Percentiles rank a stretch among this genome's conserved stretches.
phyloP scores from a whole-genome alignment of 2,888 invertebrate species.

The Hesperia comma region DNA sequence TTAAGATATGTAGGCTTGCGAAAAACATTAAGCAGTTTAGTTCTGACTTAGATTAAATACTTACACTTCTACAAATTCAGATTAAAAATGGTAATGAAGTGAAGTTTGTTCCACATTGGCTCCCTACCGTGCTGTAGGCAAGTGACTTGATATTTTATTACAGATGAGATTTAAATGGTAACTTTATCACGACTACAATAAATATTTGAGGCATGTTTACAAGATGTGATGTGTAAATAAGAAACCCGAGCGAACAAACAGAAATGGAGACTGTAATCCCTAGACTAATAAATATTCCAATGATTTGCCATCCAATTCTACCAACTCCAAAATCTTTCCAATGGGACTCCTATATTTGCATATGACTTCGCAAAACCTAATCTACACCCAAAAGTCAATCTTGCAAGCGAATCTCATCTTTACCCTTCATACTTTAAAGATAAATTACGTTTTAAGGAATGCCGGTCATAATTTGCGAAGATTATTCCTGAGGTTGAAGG shows the following conservation, averaged over 20 bases:
- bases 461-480: conserved; percentile 21
- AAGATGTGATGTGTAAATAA: conserved; percentile 50
- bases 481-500: conserved; percentile 53
- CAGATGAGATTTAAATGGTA: no score
- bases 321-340: conserved; percentile 72
- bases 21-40: no score
- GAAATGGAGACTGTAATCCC: conserved; percentile 59
- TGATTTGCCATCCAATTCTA: conserved; percentile 75
- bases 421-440: conserved; percentile 1
- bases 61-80: no score
- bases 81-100: no score
- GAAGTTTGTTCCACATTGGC: no score
- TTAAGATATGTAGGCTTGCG: no score
- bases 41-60: no score
- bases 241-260: conserved; percentile 52
- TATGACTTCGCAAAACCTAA: conserved; percentile 52
- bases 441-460: not conserved
- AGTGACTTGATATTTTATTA: not conserved
- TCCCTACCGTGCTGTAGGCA: not conserved
- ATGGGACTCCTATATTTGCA: conserved; percentile 75
- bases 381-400: conserved; percentile 13
- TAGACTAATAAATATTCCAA: conserved; percentile 78
- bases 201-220: conserved; percentile 26
- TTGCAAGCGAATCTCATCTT: conserved; percentile 21
- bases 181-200: no score